A percentile compares a stretch with the other conserved stretches of the same genome.
These are phyloP conservation scores for Todiramphus saurophagus DNA, from an alignment of 2,113 vertebrate genomes.

Conservation along the genomic window DNA sequence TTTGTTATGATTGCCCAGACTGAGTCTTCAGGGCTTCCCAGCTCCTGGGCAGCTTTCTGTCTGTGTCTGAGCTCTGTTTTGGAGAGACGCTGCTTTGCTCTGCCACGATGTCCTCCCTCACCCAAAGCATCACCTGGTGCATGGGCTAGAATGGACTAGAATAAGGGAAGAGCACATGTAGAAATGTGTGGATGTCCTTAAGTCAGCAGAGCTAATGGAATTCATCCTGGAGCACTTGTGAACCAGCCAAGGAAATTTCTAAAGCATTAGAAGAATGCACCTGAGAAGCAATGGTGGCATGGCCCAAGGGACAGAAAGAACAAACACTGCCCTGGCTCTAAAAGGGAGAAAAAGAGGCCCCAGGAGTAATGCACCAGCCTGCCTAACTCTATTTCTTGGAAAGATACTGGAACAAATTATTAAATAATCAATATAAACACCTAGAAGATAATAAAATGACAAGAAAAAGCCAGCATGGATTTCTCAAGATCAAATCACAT, in stretches of 20 bases:
- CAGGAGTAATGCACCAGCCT: neutral
- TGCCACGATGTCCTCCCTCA: neutral
- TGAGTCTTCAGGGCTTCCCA: neutral
- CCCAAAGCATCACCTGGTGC: neutral
- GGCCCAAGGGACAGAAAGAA: neutral
- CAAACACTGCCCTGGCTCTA: neutral
- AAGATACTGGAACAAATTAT: slow-evolving; percentile 14
- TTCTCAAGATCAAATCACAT: slow-evolving; percentile 31
- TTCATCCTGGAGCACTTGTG: neutral
- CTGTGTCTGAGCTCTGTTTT: fast-evolving
- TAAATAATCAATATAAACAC: slow-evolving; percentile 33
- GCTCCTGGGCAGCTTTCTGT: neutral
- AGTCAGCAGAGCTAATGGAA: neutral
- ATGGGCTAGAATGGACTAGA: neutral
- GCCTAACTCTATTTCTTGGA: slow-evolving; percentile 7
- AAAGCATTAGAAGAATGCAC: neutral
- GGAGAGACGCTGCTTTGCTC: neutral
- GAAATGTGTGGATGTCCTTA: neutral
- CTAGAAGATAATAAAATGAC: slow-evolving; percentile 25
- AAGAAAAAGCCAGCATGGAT: neutral
- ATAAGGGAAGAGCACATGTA: neutral
- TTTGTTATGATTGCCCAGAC: fast-evolving
- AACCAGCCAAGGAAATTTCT: neutral
- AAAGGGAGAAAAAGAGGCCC: neutral
- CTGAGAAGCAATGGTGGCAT: neutral